phyloP scores from a whole-genome alignment of 35 echinoderm and acorn worm species.

The Lytechinus pictus region DNA sequence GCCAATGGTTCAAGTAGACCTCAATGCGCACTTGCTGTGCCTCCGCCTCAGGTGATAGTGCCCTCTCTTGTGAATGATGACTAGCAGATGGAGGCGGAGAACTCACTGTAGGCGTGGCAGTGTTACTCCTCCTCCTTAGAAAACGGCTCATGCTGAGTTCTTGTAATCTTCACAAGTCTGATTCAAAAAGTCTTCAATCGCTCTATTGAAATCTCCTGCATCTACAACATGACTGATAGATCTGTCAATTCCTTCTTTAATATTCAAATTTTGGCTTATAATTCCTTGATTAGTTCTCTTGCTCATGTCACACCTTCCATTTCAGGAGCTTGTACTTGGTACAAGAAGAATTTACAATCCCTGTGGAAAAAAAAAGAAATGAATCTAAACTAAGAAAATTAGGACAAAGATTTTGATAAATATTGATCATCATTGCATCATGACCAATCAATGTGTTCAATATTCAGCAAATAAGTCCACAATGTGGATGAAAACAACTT shows the following conservation, averaged over 20 bases:
- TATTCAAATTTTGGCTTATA: neutral
- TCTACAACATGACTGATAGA: neutral
- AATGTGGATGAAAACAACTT: no score
- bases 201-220: neutral
- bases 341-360: neutral
- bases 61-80: neutral
- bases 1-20: conserved; percentile 41
- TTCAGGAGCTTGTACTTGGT: neutral
- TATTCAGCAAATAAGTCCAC: no score
- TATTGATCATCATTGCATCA: no score
- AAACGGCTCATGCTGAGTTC: neutral
- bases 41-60: neutral
- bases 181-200: neutral
- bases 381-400: neutral
- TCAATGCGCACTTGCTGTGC: conserved; percentile 6
- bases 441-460: no score
- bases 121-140: conserved; percentile 38
- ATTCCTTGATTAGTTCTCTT: neutral
- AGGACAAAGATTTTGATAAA: neutral
- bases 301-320: neutral
- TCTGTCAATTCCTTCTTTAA: neutral
- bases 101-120: conserved; percentile 8
- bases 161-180: neutral
- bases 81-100: neutral
- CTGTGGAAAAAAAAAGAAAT: neutral